Base-by-base conservation (phyloP, 1,140 invertebrate species). In the Drosophila micromelanica region DNA sequence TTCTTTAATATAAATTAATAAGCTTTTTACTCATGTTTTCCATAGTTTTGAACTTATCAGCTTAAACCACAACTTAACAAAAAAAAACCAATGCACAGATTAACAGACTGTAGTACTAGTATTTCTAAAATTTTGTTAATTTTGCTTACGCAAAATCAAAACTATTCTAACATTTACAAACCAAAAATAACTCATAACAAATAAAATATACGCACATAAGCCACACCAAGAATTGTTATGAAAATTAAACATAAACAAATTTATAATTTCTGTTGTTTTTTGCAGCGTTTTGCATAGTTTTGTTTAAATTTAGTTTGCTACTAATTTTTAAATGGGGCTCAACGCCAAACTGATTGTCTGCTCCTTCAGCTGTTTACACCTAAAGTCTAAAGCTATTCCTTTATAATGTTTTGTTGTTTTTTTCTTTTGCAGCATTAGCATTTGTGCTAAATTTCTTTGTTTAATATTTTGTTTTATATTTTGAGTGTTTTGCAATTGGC, bases 1-100 rank as follows among this genome's bases (percentile, higher is more conserved):
- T 64, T 70, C 59, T 74, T 75, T 84, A 82, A 61, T 86, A 81
- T 87, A 86, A 86, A 87, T 87, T 87, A 86, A 82, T 78, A 82
- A 86, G 82, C 82, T 82, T 74, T 74, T 70, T 71, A 79, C 65
- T 87, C 72, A 73, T 79, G 70, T 85, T 86, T 76, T 72, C 59
- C 62, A 79, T 79, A 76, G 76, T 76, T 87, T 86, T 86, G 82
- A 86, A 87, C 82, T 86, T 86, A 61, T 78, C 82, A 86, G 82
- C 82, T 86, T 86, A 82, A 87, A 78, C 82, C 78, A 89, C 72
- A 87, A 87, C 82, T 87, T 86, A 86, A 86, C 75, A 86, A 86
- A 63, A 78, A 63, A 78, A 86, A 82, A 78, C 78, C 75, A 78
- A 86, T 87, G 67, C 81, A 86, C 75, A 78, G 71, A 62, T 78